Base-by-base conservation (phyloP, 2,113 vertebrate genomes). In the Haemorhous mexicanus region DNA sequence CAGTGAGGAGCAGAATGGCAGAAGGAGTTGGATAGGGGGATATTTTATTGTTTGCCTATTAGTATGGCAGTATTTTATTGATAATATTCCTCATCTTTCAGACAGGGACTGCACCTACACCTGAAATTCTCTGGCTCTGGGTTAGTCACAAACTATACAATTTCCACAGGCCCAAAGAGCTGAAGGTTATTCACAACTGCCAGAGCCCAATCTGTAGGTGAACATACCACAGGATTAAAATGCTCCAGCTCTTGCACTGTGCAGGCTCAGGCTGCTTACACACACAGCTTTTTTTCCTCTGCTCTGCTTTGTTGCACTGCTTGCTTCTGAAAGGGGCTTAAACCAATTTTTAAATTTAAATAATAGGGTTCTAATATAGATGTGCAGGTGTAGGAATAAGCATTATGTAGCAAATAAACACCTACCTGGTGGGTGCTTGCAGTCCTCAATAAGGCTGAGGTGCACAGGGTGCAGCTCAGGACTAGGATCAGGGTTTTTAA, bases 281-380 rank as follows among this genome's bases (percentile, higher is more conserved):
- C 12, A 15, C 0, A 0, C 2, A 8, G 6, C 3, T 30, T 72
- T 66, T 63, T n/a, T 43, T 2, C 3, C 39, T 87, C n/a, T 64
- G 33, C 41, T 84, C 62, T 67, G 35, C 39, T 87, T 66, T 49
- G 18, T 24, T 46, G 11, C 56, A 24, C 30, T 75, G 33, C 33
- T 52, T 7, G 3, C 11, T 53, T 72, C 74, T 78, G 8, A 67
- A 91, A 67, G 55, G 17, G 46, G 23, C n/a, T 87, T 39, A n/a
- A 69, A 53, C 19, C 2, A 1, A 41, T 8, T 79, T 78, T 63
- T 30, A 26, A 55, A 24, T 83, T 90, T 27, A 80, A 90, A 69
- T 27, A 53, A 21, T 43, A 35, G 12, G 10, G 12, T 0, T 52
- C 47, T 68, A 13, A 35, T 76, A 24, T 11, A 53, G 64, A 83